Evolutionary conservation across 2,888 invertebrate genomes (phyloP), one percentile per base, ranked within the genome.

Genomic region (Zygothrica quintamaculata): DNA sequence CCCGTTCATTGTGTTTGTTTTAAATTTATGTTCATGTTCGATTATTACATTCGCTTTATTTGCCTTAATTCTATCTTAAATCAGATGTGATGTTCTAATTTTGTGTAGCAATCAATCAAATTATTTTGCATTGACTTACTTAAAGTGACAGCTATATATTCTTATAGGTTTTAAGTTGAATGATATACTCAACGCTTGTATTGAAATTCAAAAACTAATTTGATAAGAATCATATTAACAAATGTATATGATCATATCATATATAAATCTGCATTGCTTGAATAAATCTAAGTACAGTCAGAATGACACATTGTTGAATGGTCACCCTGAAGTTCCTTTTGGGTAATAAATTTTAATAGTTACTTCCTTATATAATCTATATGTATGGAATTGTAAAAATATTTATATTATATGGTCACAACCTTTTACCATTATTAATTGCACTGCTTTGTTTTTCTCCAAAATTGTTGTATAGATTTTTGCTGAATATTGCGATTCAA

Each of bases 371-470:
- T 72, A 46, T 60, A 55, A 62, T 65, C 44, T 48, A 66, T 65
- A 70, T 67, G 65, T 57, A 67, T 70, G 59, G 52, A 58, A 60
- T 62, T 39, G 46, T 34, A 62, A 52, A 59, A 53, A 59, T 52
- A 53, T 64, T 50, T 43, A 13, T 9, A 33, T 57, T 43, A 29
- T 22, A 36, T 37, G 36, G 60, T 65, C 61, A 73, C 80, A 77
- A 58, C 60, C 53, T 62, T 70, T 62, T 64, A 62, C 73, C 73
- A 85, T 85, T 79, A 75, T 82, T 85, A 85, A 82, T 72, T 74
- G 55, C 50, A 31, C 7, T 37, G 42, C 66, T 26, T 43, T 56
- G 65, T 56, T 59, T 40, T 61, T 74, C 62, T 57, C 67, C 55
- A 76, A 64, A 60, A 57, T 75, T 52, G 50, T 51, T 77, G 64